phyloP scores from a whole-genome alignment of 2,797 vertebrate genomes.

The Enteromius afrohamiltoni region DNA sequence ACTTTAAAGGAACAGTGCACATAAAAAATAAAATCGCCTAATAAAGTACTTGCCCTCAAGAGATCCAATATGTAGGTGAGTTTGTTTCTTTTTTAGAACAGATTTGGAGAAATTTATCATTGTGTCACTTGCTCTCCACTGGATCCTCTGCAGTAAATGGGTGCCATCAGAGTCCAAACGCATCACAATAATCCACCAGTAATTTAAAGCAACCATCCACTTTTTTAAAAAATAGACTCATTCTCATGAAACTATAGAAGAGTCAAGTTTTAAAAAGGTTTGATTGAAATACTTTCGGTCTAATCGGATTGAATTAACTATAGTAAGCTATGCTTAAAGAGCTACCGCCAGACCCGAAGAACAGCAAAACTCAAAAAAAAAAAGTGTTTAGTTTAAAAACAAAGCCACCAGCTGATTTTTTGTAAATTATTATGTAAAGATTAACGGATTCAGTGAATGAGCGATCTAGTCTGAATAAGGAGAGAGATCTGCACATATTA shows the following conservation, averaged over 20 bases:
- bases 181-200: background rate
- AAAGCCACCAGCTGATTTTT: background rate
- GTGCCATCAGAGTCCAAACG: background rate
- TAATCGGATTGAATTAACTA: too few relatives aligned
- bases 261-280: too few relatives aligned
- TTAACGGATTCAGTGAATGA: background rate
- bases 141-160: background rate
- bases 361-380: too few relatives aligned
- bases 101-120: background rate
- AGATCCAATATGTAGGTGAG: background rate
- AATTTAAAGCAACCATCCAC: background rate
- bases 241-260: too few relatives aligned
- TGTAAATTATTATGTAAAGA: too few relatives aligned
- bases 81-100: background rate
- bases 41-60: background rate
- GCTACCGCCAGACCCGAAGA: too few relatives aligned
- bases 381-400: too few relatives aligned
- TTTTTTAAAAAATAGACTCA: too few relatives aligned
- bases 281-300: too few relatives aligned
- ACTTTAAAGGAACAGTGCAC: background rate
- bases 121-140: background rate
- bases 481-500: background rate
- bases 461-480: background rate
- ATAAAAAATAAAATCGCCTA: background rate
- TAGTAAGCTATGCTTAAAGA: too few relatives aligned